Percentiles rank a stretch among this genome's conserved stretches.
These are phyloP conservation scores for Chauna torquata DNA, from an alignment of 2,113 vertebrate genomes.

Conservation along the genomic window DNA sequence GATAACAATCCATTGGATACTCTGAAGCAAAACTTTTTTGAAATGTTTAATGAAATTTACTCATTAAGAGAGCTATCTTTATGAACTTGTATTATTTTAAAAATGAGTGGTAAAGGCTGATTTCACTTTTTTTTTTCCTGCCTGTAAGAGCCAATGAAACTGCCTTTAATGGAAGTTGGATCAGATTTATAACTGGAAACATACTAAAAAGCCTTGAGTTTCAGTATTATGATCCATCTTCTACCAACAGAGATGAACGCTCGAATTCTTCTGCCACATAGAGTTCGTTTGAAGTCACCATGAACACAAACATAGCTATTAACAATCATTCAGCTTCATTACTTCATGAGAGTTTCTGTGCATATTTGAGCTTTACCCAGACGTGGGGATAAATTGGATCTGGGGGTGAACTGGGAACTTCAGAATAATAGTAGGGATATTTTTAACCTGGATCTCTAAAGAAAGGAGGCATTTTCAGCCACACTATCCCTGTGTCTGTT, in stretches of 20 bases:
- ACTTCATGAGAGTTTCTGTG: rapidly evolving
- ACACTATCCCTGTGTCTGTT: not conserved
- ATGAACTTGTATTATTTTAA: not conserved
- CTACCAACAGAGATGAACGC: not conserved
- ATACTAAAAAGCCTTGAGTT: not conserved
- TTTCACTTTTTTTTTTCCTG: not conserved
- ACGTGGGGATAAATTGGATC: not conserved
- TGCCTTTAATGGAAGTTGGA: not conserved
- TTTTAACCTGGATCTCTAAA: not conserved
- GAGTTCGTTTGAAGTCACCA: not conserved
- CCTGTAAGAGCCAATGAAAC: not conserved
- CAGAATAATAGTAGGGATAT: not conserved
- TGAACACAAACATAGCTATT: not conserved
- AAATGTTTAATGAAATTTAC: not conserved
- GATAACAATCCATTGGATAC: not conserved
- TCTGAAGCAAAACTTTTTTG: not conserved
- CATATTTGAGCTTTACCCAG: not conserved
- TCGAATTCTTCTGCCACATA: not conserved
- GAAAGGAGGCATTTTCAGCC: not conserved
- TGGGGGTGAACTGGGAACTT: not conserved
- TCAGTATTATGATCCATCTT: not conserved
- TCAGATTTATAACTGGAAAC: not conserved
- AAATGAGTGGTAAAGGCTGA: not conserved
- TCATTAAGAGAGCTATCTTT: not conserved
- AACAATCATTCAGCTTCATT: not conserved